Conservation (phyloP, 2,888 invertebrate genomes). For the Agonopterix alstromeriana region DNA sequence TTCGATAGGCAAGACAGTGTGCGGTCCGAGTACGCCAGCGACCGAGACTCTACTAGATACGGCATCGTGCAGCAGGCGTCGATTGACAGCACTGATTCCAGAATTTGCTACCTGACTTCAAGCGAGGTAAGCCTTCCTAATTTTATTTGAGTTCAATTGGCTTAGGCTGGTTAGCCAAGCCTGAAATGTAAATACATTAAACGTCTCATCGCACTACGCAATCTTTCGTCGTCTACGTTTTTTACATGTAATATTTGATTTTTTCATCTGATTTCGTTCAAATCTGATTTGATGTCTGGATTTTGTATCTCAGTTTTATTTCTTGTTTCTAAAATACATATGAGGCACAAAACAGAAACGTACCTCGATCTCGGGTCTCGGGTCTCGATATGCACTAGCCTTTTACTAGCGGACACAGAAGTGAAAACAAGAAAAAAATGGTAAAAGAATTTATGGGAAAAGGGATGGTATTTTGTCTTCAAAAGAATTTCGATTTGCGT, state of each 20-base stretch:
- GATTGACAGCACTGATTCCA: conserved; percentile 94
- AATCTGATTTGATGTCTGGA: too few species aligned
- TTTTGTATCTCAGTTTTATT: too few species aligned
- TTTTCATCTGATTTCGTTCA: too few species aligned
- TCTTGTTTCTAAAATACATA: too few species aligned
- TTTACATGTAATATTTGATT: too few species aligned
- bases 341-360: too few species aligned
- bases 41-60: conserved; percentile 88
- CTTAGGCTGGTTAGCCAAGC: too few species aligned
- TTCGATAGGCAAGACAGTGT: conserved; percentile 94
- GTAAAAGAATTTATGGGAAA: conserved; percentile 4
- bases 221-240: neutral
- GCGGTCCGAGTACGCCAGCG: conserved; percentile 92
- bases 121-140: conserved; percentile 87
- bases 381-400: too few species aligned
- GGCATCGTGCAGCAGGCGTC: conserved; percentile 96
- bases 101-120: conserved; percentile 95
- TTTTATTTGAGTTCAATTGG: neutral
- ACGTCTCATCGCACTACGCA: neutral
- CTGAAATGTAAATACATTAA: too few species aligned
- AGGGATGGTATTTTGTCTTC: conserved; percentile 9
- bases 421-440: neutral
- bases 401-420: neutral
- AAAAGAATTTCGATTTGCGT: conserved; percentile 4
- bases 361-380: too few species aligned